Evolutionary conservation across 2,888 invertebrate genomes (phyloP).

Genomic region (Dendrolimus houi): DNA sequence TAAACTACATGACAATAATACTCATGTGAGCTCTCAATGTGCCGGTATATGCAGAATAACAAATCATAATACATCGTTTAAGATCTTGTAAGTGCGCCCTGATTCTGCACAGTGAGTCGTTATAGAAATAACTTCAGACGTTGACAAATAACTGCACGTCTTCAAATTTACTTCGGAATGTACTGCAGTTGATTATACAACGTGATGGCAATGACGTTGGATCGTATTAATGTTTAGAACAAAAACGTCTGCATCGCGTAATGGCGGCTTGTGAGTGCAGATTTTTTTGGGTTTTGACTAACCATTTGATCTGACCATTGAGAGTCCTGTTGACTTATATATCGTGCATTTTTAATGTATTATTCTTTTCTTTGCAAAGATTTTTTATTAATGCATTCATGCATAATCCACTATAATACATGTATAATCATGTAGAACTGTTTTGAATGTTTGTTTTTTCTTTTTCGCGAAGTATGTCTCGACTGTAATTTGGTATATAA

Average conservation of each 20-base stretch:
- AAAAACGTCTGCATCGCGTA: background rate
- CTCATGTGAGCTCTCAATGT: background rate
- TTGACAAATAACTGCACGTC: conserved; percentile 38
- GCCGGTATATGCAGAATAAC: background rate
- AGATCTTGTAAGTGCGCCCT: conserved; percentile 17
- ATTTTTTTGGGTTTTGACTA: background rate
- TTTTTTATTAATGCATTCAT: too few species aligned
- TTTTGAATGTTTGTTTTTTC: too few species aligned
- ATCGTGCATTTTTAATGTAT: too few species aligned
- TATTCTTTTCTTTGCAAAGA: too few species aligned
- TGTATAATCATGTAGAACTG: too few species aligned
- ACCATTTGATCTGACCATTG: too few species aligned
- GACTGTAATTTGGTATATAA: too few species aligned
- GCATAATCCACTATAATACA: too few species aligned
- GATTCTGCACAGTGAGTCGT: conserved; percentile 28
- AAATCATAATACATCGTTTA: background rate
- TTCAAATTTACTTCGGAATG: conserved; percentile 26
- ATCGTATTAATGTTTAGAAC: background rate
- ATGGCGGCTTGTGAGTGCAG: background rate
- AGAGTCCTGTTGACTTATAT: too few species aligned
- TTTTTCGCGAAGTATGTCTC: too few species aligned
- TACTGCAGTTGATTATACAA: conserved; percentile 6
- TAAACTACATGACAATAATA: background rate
- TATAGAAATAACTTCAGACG: conserved; percentile 37
- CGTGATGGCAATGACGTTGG: conserved; percentile 3